These are phyloP conservation scores for Torymus texanus DNA, from an alignment of 2,888 invertebrate species.

Conservation along the genomic window DNA sequence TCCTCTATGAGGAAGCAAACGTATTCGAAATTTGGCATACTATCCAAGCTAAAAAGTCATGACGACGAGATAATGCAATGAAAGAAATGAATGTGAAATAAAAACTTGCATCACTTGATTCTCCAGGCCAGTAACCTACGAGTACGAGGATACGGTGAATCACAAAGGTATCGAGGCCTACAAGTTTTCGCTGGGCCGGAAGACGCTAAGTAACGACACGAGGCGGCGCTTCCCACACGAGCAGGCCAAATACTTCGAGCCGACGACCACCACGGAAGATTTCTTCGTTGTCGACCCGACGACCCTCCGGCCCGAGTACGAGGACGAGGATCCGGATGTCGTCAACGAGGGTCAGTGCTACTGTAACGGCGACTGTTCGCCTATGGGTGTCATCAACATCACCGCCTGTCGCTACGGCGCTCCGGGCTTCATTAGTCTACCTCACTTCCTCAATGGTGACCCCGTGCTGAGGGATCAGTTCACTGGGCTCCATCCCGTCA, in stretches of 20 bases:
- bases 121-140: conserved; percentile 65
- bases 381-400: conserved; percentile 86
- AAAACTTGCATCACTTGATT: background rate
- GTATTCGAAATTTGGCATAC: no score
- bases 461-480: conserved; percentile 80
- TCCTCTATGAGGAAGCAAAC: no score
- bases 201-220: conserved; percentile 76
- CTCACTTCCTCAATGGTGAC: conserved; percentile 89
- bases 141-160: conserved; percentile 78
- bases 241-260: conserved; percentile 70
- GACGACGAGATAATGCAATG: no score
- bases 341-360: conserved; percentile 78
- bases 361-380: conserved; percentile 84
- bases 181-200: conserved; percentile 81
- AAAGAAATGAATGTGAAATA: background rate
- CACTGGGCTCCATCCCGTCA: conserved; percentile 82
- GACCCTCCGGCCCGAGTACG: conserved; percentile 43
- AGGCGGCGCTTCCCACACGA: conserved; percentile 69
- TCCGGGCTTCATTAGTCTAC: conserved; percentile 89
- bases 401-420: conserved; percentile 87
- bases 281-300: conserved; percentile 67
- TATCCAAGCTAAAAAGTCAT: no score
- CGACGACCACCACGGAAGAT: conserved; percentile 70
- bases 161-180: conserved; percentile 81
- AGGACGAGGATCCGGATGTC: conserved; percentile 64